Base-by-base conservation (phyloP, 2,888 invertebrate species). In the Stenurella melanura region DNA sequence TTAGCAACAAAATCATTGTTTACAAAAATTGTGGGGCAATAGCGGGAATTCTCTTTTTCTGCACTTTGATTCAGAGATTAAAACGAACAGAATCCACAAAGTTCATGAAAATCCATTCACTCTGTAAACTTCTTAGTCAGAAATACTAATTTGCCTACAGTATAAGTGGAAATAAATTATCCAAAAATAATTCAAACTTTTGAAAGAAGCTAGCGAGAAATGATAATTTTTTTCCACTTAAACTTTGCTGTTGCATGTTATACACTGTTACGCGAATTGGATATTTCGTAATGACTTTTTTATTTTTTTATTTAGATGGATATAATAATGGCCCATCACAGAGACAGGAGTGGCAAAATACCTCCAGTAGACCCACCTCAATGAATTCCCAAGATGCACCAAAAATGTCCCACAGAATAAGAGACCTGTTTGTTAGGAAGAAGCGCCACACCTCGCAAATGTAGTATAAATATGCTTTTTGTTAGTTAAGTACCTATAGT, bases 331-430 rank as follows among this genome's bases (percentile, higher is more conserved):
- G 73, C 57, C 74, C 78, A 9, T 17, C 80, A 67, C 83, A 78
- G 10, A 81, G 77, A 38, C 80, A 77, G 42, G 82, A 83, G 15
- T 79, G 81, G 75, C 83, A 83, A 72, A 79, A 76, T 74, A 78
- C 80, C 17, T 79, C 84, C 56, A 80, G 83, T 26, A 85, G 86
- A 78, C 86, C 88, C 50, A 73, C 82, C 17, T 83, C 85, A 21
- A 82, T 85, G 71, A 79, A 78, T 71, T 63, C 71, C 5, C 90
- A 90, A 75, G 92, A 92, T 73, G 91, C 92, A 83, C 91, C 92
- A 74, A 92, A 92, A 86, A 92, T 92, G 87, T 92, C 92, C 42
- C 92, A 92, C 2, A 91, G 92, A 38, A 92, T 93, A 84, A 92
- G 92, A 77, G 92, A 92, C 34, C 90, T 93, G n/a, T 93, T 93